These are phyloP conservation scores for Helobdella robusta DNA, from an alignment of 2,888 invertebrate genomes.

Conservation along the genomic window DNA sequence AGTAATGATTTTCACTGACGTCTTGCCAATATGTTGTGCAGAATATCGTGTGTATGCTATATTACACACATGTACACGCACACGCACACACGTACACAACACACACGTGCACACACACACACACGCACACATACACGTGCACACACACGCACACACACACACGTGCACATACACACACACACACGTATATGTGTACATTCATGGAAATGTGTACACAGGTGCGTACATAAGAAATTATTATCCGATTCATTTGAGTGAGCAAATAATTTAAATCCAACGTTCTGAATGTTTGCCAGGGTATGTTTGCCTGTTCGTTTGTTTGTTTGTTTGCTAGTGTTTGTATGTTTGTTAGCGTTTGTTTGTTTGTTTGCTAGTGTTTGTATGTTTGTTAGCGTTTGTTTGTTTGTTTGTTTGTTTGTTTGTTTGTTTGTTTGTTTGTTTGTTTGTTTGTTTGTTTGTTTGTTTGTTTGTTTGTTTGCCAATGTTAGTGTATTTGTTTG, in stretches of 20 bases:
- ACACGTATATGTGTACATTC: neutral
- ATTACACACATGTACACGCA: too few relatives aligned
- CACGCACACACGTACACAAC: too few relatives aligned
- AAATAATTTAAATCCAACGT: neutral
- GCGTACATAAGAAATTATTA: neutral
- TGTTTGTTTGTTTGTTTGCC: conserved; percentile 7
- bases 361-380: conserved; percentile 12
- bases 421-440: conserved; percentile 13
- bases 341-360: conserved; percentile 10
- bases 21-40: too few relatives aligned
- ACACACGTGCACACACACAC: too few relatives aligned
- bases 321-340: conserved; percentile 12
- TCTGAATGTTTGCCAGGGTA: neutral
- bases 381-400: conserved; percentile 7
- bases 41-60: too few relatives aligned
- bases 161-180: neutral
- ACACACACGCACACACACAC: neutral
- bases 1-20: too few relatives aligned
- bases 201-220: neutral
- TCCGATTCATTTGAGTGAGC: neutral
- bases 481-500: neutral
- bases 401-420: conserved; percentile 16
- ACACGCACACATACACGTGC: too few relatives aligned
- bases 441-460: neutral
- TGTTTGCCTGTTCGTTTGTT: conserved; percentile 9